Conservation (phyloP, 1,140 invertebrate species). For the Liolophura sinensis region DNA sequence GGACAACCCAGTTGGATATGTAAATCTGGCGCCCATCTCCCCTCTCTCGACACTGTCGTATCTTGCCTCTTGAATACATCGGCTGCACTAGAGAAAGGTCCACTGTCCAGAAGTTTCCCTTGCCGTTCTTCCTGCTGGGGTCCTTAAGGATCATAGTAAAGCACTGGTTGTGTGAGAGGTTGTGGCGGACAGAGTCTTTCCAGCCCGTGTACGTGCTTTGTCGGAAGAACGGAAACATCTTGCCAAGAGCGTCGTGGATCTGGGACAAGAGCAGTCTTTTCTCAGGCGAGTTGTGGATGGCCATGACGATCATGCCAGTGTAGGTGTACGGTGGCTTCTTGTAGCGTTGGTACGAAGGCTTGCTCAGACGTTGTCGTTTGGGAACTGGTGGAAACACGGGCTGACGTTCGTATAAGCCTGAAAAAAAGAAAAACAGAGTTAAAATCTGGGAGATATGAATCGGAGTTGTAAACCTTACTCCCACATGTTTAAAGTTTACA, state of each 20-base stretch:
- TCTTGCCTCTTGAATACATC: slow-evolving; percentile 25
- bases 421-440: no score
- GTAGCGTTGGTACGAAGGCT: slow-evolving; percentile 9
- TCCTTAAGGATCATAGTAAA: slow-evolving; percentile 21
- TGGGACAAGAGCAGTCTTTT: slow-evolving; percentile 86
- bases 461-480: no score
- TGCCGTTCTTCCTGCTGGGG: not conserved
- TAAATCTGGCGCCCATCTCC: slow-evolving; percentile 14
- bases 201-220: slow-evolving; percentile 26
- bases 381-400: no score
- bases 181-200: slow-evolving; percentile 36
- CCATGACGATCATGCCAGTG: slow-evolving; percentile 92
- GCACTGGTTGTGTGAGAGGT: slow-evolving; percentile 39
- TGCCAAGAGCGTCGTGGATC: slow-evolving; percentile 81
- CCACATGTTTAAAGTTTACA: no score
- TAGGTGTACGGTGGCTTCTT: slow-evolving; percentile 89
- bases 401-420: no score
- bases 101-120: slow-evolving; percentile 20
- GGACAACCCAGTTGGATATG: slow-evolving; percentile 23
- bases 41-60: slow-evolving; percentile 11
- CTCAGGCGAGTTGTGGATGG: slow-evolving; percentile 85
- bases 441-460: no score
- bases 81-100: slow-evolving; percentile 14
- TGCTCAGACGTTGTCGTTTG: no score
- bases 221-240: slow-evolving; percentile 29